Base-by-base conservation (phyloP, 2,113 vertebrate species). In the Gymnocephalus cernua region DNA sequence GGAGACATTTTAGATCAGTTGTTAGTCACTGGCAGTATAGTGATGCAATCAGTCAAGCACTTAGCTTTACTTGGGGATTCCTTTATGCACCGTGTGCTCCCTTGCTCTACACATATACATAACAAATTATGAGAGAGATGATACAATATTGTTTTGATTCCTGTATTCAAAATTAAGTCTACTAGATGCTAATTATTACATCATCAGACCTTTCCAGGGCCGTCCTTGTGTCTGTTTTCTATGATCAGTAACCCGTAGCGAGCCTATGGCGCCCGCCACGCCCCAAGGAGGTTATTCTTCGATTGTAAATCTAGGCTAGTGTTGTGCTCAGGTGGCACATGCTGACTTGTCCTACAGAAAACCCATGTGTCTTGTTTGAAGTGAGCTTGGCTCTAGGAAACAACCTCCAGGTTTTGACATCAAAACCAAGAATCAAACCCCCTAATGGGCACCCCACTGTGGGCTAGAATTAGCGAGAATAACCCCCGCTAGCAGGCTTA, bases 401-500 rank as follows among this genome's bases (percentile, higher is more conserved):
- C 92, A 93, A 93, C 91, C 88, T 86, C 86, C 86, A 91, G 91
- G 88, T 93, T 93, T 91, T 88, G 71, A 93, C 92, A 92, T 94
- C 92, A 93, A 93, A 93, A 83, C 86, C 90, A 7, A 75, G 91
- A 91, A 92, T 93, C 91, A 90, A 89, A 73, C 91, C 92, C 91
- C 91, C 81, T 94, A 92, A 93, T 92, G 92, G 92, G 91, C 89
- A 89, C 92, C 92, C 93, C 73, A 87, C 93, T 92, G 93, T 63
- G 92, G 89, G 87, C 77, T 86, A 88, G 92, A 93, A 93, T 94
- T 93, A 94, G 88, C 70, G 41, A 81, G 86, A 89, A 89, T 89
- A 89, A 94, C 91, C 91, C 93, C 93, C 71, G 85, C 93, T 9
- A 87, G 92, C 91, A 94, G 91, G 93, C 91, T 94, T 93, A 94